A percentile compares a stretch with the other conserved stretches of the same genome.
phyloP scores from a whole-genome alignment of 2,888 invertebrate genomes.

The Marronus borbonicus region DNA sequence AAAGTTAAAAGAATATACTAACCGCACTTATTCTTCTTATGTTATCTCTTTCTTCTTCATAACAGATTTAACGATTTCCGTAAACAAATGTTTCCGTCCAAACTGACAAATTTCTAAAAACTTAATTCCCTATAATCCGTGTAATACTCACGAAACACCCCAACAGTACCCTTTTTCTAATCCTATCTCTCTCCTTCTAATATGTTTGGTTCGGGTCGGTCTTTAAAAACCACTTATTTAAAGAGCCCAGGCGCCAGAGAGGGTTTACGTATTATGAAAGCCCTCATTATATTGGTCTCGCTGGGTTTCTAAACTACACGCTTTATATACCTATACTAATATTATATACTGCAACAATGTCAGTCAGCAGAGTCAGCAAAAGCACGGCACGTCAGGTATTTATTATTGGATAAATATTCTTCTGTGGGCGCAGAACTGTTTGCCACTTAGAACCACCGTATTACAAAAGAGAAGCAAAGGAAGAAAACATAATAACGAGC shows the following conservation, averaged over 20 bases:
- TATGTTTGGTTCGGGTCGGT: conserved; percentile 15
- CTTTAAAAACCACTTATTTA: conserved; percentile 52
- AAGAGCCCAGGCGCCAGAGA: conserved; percentile 62
- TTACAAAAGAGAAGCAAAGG: conserved; percentile 62
- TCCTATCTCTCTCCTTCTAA: not conserved
- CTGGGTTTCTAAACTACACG: conserved; percentile 18
- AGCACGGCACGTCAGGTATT: conserved; percentile 61
- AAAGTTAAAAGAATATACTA: no score
- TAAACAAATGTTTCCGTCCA: conserved; percentile 46
- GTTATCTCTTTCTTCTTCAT: not conserved
- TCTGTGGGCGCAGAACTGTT: conserved; percentile 64
- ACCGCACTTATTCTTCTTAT: no score
- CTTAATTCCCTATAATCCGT: conserved; percentile 49
- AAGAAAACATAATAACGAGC: conserved; percentile 48
- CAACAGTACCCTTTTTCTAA: not conserved
- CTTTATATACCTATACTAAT: not conserved
- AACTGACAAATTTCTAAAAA: conserved; percentile 50
- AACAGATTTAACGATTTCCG: conserved; percentile 42
- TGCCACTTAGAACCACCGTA: conserved; percentile 62
- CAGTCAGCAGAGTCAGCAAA: conserved; percentile 5
- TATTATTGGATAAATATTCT: conserved; percentile 60
- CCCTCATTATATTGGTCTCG: conserved; percentile 63
- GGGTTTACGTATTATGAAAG: conserved; percentile 59
- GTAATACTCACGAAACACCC: conserved; percentile 26
- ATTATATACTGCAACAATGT: not conserved